Conservation (phyloP, 92 coral and sea anemone genomes). For the Epizoanthus fatuus region DNA sequence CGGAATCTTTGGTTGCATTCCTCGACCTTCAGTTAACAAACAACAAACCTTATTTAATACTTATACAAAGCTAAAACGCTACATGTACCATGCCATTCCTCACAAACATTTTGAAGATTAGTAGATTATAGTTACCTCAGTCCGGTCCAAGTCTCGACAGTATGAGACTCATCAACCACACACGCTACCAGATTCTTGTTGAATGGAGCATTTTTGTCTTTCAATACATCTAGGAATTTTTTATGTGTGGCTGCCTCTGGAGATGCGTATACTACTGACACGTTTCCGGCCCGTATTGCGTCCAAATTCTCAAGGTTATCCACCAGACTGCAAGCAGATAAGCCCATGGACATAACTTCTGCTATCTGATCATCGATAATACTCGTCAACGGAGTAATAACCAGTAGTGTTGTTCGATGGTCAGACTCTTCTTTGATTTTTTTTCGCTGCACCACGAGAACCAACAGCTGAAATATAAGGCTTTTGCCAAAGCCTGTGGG, state of each 20-base stretch:
- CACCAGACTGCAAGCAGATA: neutral
- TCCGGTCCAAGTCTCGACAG: too few species aligned
- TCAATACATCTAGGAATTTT: neutral
- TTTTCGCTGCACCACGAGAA: too few species aligned
- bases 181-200: neutral
- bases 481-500: too few species aligned
- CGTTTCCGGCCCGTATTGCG: neutral
- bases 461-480: neutral
- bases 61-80: too few species aligned
- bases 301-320: neutral
- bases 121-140: too few species aligned
- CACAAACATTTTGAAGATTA: too few species aligned
- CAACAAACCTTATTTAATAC: too few species aligned
- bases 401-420: neutral
- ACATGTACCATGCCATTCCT: too few species aligned
- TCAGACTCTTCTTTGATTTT: too few species aligned
- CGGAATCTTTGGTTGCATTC: too few species aligned
- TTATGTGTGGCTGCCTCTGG: neutral
- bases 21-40: too few species aligned
- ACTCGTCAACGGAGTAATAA: neutral
- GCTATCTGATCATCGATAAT: neutral
- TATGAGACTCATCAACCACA: too few species aligned
- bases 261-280: neutral
- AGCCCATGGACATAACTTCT: neutral
- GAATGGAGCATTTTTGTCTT: neutral